phyloP scores from a whole-genome alignment of 2,888 invertebrate genomes.

The Pachydiplax longipennis region DNA sequence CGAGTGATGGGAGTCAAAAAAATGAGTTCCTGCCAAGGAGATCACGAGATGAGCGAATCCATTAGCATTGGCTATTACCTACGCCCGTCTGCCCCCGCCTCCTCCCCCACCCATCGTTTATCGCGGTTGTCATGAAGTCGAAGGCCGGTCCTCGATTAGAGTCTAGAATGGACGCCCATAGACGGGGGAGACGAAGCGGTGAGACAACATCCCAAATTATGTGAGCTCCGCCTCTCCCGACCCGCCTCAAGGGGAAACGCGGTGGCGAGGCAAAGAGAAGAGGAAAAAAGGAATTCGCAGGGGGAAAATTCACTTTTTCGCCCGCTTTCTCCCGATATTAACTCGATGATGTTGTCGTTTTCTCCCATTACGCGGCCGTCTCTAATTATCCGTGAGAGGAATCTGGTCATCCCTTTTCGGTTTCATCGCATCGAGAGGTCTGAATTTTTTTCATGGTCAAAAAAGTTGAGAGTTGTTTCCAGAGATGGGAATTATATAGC shows the following conservation, averaged over 20 bases:
- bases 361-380: too few relatives aligned
- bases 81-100: neutral
- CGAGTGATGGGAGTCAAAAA: neutral
- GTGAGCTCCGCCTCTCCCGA: neutral
- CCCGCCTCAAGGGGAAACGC: neutral
- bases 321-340: too few relatives aligned
- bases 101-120: neutral
- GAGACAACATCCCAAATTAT: neutral
- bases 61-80: neutral
- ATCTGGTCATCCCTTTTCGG: too few relatives aligned
- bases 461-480: too few relatives aligned
- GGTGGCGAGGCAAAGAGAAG: neutral
- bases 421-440: too few relatives aligned
- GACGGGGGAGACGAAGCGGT: neutral
- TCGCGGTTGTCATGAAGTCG: neutral
- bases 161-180: neutral
- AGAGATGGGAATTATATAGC: too few relatives aligned
- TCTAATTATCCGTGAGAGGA: neutral
- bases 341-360: too few relatives aligned
- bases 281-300: neutral
- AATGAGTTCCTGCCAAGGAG: neutral
- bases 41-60: neutral
- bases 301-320: too few relatives aligned
- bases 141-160: conserved; percentile 12
- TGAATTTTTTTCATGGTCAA: too few relatives aligned